Percentiles rank a stretch among this genome's conserved stretches.
phyloP scores from a whole-genome alignment of 2,113 vertebrate genomes.

The Tachuris rubrigastra region DNA sequence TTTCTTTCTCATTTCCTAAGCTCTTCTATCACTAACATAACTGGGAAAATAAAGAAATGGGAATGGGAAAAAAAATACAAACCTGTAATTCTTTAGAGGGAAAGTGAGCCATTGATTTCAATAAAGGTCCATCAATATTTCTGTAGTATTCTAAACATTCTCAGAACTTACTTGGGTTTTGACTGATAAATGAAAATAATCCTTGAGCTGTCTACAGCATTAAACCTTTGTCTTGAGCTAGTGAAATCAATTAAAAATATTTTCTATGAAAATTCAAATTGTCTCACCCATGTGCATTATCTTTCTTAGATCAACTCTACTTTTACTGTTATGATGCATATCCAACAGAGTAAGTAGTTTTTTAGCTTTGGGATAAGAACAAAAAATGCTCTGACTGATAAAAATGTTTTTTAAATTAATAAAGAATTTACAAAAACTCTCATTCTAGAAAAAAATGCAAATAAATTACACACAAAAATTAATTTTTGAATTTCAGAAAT shows the following conservation, averaged over 20 bases:
- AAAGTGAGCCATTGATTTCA: background rate
- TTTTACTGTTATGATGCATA: background rate
- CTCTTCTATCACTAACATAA: background rate
- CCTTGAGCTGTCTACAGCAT: background rate
- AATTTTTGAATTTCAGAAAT: background rate
- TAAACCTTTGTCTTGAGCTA: background rate
- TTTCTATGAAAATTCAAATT: background rate
- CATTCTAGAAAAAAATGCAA: background rate
- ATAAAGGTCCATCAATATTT: background rate
- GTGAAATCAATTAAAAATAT: background rate
- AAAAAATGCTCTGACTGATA: background rate
- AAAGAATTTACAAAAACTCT: background rate
- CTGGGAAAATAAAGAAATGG: background rate
- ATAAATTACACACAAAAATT: background rate
- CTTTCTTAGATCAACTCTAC: background rate
- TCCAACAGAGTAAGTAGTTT: background rate
- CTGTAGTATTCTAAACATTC: background rate
- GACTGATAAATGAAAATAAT: background rate
- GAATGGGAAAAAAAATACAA: background rate
- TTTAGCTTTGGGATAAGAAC: background rate
- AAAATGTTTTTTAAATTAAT: background rate
- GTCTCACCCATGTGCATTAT: background rate
- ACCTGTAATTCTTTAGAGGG: background rate
- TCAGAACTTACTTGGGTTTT: background rate
- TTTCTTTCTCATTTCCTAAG: background rate